Base-by-base conservation (phyloP, 2,888 invertebrate genomes). In the Rhagonycha lutea region DNA sequence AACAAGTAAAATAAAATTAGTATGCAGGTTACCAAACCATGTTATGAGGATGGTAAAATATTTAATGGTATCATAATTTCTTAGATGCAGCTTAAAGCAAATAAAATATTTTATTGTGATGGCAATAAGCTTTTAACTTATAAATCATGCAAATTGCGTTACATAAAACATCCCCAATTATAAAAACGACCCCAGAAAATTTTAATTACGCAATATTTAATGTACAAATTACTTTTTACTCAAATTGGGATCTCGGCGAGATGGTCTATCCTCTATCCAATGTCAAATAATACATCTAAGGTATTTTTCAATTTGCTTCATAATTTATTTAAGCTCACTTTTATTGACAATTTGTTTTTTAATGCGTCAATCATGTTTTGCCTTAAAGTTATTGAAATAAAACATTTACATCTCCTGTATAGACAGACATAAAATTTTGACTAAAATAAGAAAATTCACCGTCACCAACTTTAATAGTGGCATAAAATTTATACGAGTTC, bases 401-500 rank as follows among this genome's bases (percentile, higher is more conserved):
- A 47, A 47, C 47, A 47, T 47, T 47, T 47, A 47, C 47, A 47
- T 47, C 47, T 47, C n/a, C 47, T 47, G 47, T 47, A 47, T 47
- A 47, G 47, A 47, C 47, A 47, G 47, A 47, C 47, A 47, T 47
- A 47, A 47, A 47, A 47, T 47, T 47, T 47, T 47, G 47, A 47
- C 47, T 47, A 47, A 47, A 47, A 47, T 47, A 47, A 47, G 26
- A 65, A 65, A 24, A 65, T 65, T 24, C 26, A 24, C 63, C 63
- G 23, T 65, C 26, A 24, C 63, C 63, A 14, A 65, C 63, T 65
- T 23, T 65, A 65, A 65, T 65, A 65, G 69, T 47, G 60, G 47
- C 60, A 69, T 69, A 69, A 69, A 69, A 69, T 32, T 69, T 69
- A 69, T 69, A 69, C 69, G 69, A 69, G 69, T 69, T 68, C 68